Conservation (phyloP, 2,113 vertebrate genomes). For the Misgurnus mizolepis region DNA sequence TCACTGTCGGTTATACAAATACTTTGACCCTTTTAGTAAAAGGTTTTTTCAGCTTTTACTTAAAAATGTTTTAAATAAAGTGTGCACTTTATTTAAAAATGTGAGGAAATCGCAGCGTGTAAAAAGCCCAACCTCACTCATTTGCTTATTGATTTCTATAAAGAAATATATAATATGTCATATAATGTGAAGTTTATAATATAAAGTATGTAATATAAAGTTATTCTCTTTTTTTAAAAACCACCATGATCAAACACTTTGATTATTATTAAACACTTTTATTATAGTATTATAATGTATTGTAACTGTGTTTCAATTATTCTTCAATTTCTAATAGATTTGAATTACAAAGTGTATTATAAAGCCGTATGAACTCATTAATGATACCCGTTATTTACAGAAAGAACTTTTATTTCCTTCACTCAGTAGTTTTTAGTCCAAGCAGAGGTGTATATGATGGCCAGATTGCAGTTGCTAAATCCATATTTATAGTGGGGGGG, state of each 20-base stretch:
- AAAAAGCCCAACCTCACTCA: not conserved
- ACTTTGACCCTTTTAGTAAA: not conserved
- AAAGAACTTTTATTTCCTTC: slow-evolving; percentile 2
- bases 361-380: not conserved
- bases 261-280: too few relatives aligned
- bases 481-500: slow-evolving; percentile 58
- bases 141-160: not conserved
- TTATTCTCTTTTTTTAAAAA: not conserved
- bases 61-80: not conserved
- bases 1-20: not conserved
- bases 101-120: not conserved
- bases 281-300: not conserved
- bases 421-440: slow-evolving; percentile 52
- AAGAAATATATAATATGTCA: too few relatives aligned
- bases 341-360: not conserved
- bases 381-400: not conserved
- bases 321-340: not conserved
- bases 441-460: slow-evolving; percentile 51
- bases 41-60: not conserved
- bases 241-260: not conserved
- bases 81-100: too few relatives aligned
- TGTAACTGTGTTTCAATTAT: not conserved
- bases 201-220: not conserved
- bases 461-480: slow-evolving; percentile 63
- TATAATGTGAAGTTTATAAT: too few relatives aligned